phyloP scores from a whole-genome alignment of 2,888 invertebrate genomes.

The Hyposoter dolosus region DNA sequence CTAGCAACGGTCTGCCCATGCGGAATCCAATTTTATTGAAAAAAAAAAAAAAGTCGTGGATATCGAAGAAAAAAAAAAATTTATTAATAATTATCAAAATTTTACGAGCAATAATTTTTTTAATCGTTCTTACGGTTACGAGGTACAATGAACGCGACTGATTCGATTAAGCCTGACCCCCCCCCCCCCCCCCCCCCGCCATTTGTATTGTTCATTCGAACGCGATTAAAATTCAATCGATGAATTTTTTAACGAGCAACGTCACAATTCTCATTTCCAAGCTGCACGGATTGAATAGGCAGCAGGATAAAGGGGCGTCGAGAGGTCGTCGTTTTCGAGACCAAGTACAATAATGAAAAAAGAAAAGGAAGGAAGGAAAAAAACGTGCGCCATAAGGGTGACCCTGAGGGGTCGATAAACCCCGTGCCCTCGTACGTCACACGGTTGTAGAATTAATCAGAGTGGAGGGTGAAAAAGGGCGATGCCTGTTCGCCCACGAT shows the following conservation, averaged over 20 bases:
- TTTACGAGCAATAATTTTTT: too few species aligned
- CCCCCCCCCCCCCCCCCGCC: too few species aligned
- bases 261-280: not conserved
- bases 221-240: conserved; percentile 9
- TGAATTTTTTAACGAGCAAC: conserved; percentile 5
- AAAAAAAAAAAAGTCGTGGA: not conserved
- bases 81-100: not conserved
- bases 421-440: conserved; percentile 30
- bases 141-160: not conserved
- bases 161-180: not conserved
- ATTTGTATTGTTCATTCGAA: not conserved
- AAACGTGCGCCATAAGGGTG: not conserved
- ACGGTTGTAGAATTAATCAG: conserved; percentile 54
- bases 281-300: not conserved
- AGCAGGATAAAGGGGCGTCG: too few species aligned
- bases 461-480: conserved; percentile 25
- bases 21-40: not conserved
- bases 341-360: not conserved
- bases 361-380: conserved; percentile 8
- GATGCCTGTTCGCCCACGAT: conserved; percentile 37
- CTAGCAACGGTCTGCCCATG: not conserved
- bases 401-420: conserved; percentile 52
- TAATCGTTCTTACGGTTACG: not conserved
- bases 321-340: conserved; percentile 1
- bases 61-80: not conserved